Percentiles rank a stretch among this genome's conserved stretches.
phyloP scores from a whole-genome alignment of 1,140 invertebrate genomes.

The Bombus vancouverensis region DNA sequence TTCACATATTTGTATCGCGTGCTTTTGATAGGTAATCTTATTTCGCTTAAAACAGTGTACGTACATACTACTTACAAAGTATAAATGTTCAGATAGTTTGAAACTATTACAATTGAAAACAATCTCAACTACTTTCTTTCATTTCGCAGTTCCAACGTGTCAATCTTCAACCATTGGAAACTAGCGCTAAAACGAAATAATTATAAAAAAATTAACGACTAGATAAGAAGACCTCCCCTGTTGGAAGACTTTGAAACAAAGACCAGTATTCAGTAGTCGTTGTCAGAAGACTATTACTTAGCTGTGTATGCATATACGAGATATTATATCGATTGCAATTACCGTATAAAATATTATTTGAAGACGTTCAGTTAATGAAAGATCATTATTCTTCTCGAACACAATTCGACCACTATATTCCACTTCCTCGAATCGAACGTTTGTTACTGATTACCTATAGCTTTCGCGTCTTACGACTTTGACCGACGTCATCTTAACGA shows the following conservation, averaged over 20 bases:
- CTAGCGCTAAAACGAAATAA: conserved; percentile 55
- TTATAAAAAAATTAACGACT: conserved; percentile 55
- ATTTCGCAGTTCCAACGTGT: background rate
- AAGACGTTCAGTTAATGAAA: conserved; percentile 43
- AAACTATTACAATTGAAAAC: background rate
- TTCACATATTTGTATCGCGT: background rate
- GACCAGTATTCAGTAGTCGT: conserved; percentile 60
- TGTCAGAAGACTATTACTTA: conserved; percentile 41
- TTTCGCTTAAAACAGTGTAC: background rate
- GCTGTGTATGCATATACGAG: background rate
- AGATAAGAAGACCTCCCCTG: conserved; percentile 62
- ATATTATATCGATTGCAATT: conserved; percentile 46
- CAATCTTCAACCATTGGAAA: background rate
- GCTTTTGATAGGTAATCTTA: background rate
- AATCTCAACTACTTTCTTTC: background rate
- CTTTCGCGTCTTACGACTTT: background rate
- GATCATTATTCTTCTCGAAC: conserved; percentile 45
- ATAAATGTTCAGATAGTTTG: background rate
- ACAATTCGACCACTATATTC: conserved; percentile 53
- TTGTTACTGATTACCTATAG: conserved; percentile 17
- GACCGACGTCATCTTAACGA: background rate
- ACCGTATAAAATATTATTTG: conserved; percentile 49
- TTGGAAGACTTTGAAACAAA: conserved; percentile 60
- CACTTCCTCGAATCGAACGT: conserved; percentile 25
- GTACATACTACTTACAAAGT: background rate